These are phyloP conservation scores for Phaethon lepturus DNA, from an alignment of 2,113 vertebrate genomes.

Conservation along the genomic window DNA sequence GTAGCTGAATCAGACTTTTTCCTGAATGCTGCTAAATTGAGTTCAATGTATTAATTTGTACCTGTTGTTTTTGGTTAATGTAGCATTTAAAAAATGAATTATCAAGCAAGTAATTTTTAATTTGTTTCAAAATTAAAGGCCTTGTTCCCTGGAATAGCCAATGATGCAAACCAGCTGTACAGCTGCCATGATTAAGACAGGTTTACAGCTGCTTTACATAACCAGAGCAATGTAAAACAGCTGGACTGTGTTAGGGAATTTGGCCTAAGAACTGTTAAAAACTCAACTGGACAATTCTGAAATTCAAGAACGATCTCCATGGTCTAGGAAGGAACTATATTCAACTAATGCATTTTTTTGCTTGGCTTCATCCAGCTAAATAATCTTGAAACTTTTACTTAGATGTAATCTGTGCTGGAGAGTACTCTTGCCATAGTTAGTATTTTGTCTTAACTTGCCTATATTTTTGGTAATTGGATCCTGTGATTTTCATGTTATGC, in stretches of 20 bases:
- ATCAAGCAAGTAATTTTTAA: conserved; percentile 35
- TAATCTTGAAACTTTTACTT: background rate
- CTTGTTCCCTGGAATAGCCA: background rate
- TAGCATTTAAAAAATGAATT: background rate
- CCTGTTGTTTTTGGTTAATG: background rate
- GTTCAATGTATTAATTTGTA: background rate
- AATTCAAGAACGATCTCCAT: background rate
- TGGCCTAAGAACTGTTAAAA: background rate
- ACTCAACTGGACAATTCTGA: background rate
- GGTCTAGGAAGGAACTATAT: background rate
- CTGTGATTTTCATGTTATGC: background rate
- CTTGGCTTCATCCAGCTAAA: conserved; percentile 12
- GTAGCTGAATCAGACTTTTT: background rate
- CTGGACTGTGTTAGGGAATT: background rate
- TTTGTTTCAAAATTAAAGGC: conserved; percentile 40
- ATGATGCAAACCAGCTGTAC: conserved; percentile 33
- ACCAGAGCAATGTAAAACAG: background rate
- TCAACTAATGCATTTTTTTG: background rate
- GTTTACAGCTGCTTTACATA: conserved; percentile 43
- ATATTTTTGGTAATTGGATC: background rate
- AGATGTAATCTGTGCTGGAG: background rate
- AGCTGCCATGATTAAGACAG: background rate
- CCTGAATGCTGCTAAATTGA: background rate
- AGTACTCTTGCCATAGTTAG: background rate
- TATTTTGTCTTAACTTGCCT: background rate